Evolutionary conservation across 1,140 invertebrate genomes (phyloP).

Genomic region (Zelostemma sp.): DNA sequence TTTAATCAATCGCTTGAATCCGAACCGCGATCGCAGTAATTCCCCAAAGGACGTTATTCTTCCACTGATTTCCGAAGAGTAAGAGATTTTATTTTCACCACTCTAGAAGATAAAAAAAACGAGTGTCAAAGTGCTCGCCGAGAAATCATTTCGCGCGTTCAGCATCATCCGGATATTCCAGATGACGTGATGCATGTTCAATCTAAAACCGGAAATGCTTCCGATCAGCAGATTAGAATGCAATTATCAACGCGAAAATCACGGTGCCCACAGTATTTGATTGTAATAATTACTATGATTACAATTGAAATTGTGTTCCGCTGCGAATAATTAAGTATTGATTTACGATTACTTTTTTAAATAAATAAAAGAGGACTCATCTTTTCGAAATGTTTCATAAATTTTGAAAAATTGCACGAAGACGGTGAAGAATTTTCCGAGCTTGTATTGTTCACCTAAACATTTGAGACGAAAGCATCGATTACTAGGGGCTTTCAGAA

Average conservation of each 20-base stretch:
- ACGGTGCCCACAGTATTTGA: slow-evolving; percentile 26
- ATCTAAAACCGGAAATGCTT: slow-evolving; percentile 28
- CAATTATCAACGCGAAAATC: slow-evolving; percentile 19
- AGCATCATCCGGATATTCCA: background rate
- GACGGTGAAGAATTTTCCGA: slow-evolving; percentile 24
- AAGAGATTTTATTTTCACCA: slow-evolving; percentile 14
- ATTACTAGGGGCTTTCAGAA: slow-evolving; percentile 47
- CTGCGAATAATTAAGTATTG: background rate
- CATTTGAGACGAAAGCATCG: slow-evolving; percentile 45
- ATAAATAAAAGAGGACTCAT: no score
- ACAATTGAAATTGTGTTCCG: background rate
- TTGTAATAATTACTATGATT: slow-evolving; percentile 15
- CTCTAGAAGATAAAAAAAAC: slow-evolving; percentile 12
- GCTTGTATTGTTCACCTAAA: slow-evolving; percentile 32
- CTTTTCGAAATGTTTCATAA: slow-evolving; percentile 7
- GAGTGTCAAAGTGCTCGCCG: slow-evolving; percentile 2
- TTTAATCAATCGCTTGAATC: slow-evolving; percentile 19
- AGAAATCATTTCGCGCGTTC: background rate
- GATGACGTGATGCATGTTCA: slow-evolving; percentile 10
- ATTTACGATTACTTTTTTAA: background rate
- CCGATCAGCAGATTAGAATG: background rate
- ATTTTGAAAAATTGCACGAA: slow-evolving; percentile 19
- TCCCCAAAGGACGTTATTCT: slow-evolving; percentile 10
- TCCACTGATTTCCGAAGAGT: slow-evolving; percentile 12
- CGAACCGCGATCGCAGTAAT: background rate